Conservation (phyloP, 2,888 invertebrate genomes). For the Adelphocoris suturalis region DNA sequence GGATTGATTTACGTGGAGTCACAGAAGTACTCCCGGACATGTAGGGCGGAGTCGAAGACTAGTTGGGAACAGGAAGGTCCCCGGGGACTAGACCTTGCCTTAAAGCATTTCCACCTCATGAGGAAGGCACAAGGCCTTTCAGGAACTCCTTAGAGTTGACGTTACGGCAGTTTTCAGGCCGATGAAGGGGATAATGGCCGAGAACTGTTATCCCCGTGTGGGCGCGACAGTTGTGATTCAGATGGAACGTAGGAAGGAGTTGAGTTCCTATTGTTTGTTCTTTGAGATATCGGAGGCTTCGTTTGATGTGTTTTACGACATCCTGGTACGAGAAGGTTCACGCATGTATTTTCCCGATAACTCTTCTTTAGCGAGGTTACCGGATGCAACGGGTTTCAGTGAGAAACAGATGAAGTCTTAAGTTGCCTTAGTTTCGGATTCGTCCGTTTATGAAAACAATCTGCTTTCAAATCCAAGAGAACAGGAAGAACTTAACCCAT, state of each 20-base stretch:
- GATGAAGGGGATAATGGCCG: background rate
- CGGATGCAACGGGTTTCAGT: background rate
- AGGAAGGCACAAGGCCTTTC: constrained; percentile 8
- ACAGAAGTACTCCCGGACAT: background rate
- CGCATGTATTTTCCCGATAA: background rate
- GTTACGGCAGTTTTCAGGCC: constrained; percentile 16
- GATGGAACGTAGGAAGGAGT: constrained; percentile 7
- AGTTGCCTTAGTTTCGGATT: too few relatives aligned
- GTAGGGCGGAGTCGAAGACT: constrained; percentile 19
- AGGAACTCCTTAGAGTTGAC: constrained; percentile 8
- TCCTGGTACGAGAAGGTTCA: background rate
- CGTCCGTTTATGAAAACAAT: background rate
- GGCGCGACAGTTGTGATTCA: constrained; percentile 25
- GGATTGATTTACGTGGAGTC: background rate
- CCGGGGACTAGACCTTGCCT: constrained; percentile 10
- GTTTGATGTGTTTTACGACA: background rate
- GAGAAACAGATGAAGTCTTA: too few relatives aligned
- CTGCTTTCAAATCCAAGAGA: background rate
- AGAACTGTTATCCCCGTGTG: background rate
- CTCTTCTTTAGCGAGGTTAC: background rate
- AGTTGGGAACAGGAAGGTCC: constrained; percentile 37
- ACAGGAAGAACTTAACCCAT: background rate
- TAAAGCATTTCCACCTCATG: constrained; percentile 20
- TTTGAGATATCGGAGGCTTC: background rate
- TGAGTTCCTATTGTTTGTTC: background rate